Conservation (phyloP, 2,888 invertebrate genomes). For the Oligia latruncula region DNA sequence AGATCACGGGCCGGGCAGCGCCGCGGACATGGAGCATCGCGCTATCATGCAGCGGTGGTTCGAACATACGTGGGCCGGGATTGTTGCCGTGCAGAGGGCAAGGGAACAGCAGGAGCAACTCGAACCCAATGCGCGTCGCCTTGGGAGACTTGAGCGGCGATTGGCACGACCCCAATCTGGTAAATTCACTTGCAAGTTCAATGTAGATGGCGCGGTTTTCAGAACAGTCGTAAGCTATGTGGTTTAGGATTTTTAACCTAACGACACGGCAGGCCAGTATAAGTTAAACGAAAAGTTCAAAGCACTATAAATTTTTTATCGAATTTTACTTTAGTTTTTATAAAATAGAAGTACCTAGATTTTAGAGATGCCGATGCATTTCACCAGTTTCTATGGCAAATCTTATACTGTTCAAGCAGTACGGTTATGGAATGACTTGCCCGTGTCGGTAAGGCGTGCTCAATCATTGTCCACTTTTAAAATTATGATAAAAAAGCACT, state of each 20-base stretch:
- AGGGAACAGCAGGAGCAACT: slow-evolving; percentile 74
- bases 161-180: slow-evolving; percentile 80
- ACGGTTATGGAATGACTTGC: no score
- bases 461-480: no score
- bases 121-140: slow-evolving; percentile 70
- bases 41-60: slow-evolving; percentile 88
- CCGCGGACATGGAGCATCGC: slow-evolving; percentile 80
- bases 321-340: neutral
- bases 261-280: neutral
- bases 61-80: slow-evolving; percentile 85
- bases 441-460: no score
- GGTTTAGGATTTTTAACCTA: neutral
- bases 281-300: neutral
- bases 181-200: slow-evolving; percentile 61
- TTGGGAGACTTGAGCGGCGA: slow-evolving; percentile 77
- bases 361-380: no score
- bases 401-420: no score
- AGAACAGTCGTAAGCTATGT: neutral
- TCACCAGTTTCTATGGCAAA: no score
- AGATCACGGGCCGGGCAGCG: slow-evolving; percentile 59
- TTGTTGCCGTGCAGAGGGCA: slow-evolving; percentile 81
- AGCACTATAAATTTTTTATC: neutral
- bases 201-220: slow-evolving; percentile 8
- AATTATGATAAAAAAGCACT: no score
- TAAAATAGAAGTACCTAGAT: neutral